Conservation (phyloP, 2,888 invertebrate species). For the Micropterix aruncella region DNA sequence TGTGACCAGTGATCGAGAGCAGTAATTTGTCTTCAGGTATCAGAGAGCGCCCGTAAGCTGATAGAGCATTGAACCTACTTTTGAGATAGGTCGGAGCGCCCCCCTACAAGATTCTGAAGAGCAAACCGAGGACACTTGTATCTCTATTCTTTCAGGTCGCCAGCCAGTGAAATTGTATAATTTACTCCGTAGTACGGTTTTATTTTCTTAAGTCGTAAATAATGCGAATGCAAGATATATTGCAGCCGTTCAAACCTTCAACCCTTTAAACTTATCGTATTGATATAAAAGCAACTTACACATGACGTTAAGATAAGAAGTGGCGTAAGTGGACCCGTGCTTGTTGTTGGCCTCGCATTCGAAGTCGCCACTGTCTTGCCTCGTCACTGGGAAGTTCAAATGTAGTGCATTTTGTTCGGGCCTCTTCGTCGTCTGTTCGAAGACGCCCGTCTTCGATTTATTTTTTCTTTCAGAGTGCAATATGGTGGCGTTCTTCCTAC, state of each 20-base stretch:
- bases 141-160: too few relatives aligned
- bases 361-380: conserved; percentile 63
- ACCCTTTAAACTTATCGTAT: too few relatives aligned
- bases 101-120: too few relatives aligned
- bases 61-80: too few relatives aligned
- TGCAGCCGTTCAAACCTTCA: too few relatives aligned
- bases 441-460: conserved; percentile 14
- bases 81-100: too few relatives aligned
- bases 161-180: not conserved
- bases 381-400: conserved; percentile 49
- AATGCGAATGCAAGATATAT: conserved; percentile 1
- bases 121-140: too few relatives aligned
- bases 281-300: conserved; percentile 67
- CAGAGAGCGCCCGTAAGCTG: too few relatives aligned
- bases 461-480: not conserved
- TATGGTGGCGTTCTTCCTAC: conserved; percentile 37
- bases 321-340: conserved; percentile 58
- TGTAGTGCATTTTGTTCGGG: conserved; percentile 33
- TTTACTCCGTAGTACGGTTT: not conserved
- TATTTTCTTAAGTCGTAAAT: too few relatives aligned
- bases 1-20: too few relatives aligned
- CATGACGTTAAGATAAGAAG: conserved; percentile 63
- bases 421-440: conserved; percentile 15
- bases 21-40: too few relatives aligned
- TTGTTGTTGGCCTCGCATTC: conserved; percentile 66